Base-by-base conservation (phyloP, 1,140 invertebrate genomes). In the Drosophila albomicans region DNA sequence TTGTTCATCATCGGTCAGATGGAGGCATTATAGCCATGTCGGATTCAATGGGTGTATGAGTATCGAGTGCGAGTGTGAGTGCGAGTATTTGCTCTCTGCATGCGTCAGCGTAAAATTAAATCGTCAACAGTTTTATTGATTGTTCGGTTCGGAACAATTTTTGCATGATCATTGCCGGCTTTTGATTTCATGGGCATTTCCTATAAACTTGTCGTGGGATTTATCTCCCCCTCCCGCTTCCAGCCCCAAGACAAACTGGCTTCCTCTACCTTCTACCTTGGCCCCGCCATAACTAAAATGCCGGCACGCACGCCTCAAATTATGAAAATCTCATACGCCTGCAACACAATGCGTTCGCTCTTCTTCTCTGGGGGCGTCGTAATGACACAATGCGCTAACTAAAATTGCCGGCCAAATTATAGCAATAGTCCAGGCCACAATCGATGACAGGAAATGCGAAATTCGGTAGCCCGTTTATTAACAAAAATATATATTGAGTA, bases 381-480 rank as follows among this genome's bases (percentile, higher is more conserved):
- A 88, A 89, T 89, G 78, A 89, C 70, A 81, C 66, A 81, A 78
- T 88, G 84, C 69, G 64, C 82, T 82, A 80, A 71, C 65, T 70
- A 81, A 88, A 88, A 89, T 89, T 89, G 78, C 78, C 54, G 25
- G 49, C 41, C 58, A 88, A 85, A 89, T 88, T 88, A 89, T 89
- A 88, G 78, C 62, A 72, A 76, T 72, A 51, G 13, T 28, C 35
- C 13, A 41, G 51, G 38, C 61, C 52, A 20, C 16, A 16, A 56
- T 38, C 38, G 46, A 49, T 45, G 48, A 76, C 85, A 88, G 84
- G 84, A 88, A 88, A 88, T 88, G 85, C 86, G 85, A 88, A 88
- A 88, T 88, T 88, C 85, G 85, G 85, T 88, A 88, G 85, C 85
- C 85, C 66, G 75, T 85, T 88, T 89, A 89, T 89, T 85, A 88